Conservation (phyloP, 2,113 vertebrate species). For the Anhinga rufa region DNA sequence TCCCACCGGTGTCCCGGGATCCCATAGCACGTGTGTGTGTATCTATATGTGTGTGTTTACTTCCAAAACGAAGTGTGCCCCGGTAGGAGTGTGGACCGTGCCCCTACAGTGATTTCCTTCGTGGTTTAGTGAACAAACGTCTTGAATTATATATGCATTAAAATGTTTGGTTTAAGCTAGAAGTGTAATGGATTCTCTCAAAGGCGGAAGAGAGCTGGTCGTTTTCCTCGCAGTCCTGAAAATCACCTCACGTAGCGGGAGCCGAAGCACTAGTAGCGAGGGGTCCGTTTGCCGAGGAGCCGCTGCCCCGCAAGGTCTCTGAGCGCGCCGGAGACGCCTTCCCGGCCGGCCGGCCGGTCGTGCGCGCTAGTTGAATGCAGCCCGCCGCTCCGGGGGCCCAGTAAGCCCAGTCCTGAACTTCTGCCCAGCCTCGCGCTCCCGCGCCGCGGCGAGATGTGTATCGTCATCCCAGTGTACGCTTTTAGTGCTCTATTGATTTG, state of each 20-base stretch:
- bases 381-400: not conserved
- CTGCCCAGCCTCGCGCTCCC: not conserved
- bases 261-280: not conserved
- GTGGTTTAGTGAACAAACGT: not conserved
- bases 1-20: not conserved
- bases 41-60: not conserved
- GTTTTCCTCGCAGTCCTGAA: not conserved
- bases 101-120: not conserved
- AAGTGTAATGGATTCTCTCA: not conserved
- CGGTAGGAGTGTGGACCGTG: rapidly evolving
- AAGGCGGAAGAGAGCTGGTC: not conserved
- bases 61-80: not conserved
- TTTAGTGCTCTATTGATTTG: conserved; percentile 34
- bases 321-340: not conserved
- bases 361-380: not conserved
- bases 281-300: not conserved
- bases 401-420: not conserved
- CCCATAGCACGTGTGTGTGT: rapidly evolving
- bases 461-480: not conserved
- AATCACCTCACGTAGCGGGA: not conserved
- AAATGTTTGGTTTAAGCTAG: not conserved
- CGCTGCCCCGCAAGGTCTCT: rapidly evolving
- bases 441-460: not conserved
- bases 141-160: not conserved
- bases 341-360: not conserved